phyloP scores from a whole-genome alignment of 2,888 invertebrate genomes.

The Rhagonycha fulva region DNA sequence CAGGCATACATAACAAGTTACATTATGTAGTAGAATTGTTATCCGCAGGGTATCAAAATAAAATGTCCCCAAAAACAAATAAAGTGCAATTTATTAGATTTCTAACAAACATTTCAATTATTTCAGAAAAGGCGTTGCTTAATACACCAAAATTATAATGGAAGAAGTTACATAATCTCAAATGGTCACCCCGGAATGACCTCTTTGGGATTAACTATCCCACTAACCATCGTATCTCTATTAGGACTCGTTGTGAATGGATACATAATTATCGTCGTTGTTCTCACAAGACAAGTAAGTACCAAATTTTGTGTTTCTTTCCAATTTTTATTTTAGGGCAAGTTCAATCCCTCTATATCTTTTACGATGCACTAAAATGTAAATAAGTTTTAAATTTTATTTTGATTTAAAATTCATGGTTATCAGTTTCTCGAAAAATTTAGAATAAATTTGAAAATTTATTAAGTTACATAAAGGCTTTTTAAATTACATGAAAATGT shows the following conservation, averaged over 20 bases:
- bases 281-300: slow-evolving; percentile 72
- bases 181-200: slow-evolving; percentile 62
- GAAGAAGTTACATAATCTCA: slow-evolving; percentile 42
- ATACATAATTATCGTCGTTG: slow-evolving; percentile 73
- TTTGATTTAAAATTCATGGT: too few species aligned
- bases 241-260: slow-evolving; percentile 75
- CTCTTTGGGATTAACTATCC: slow-evolving; percentile 68
- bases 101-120: background rate
- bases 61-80: too few species aligned
- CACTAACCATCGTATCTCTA: slow-evolving; percentile 70
- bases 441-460: too few species aligned
- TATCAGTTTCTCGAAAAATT: too few species aligned
- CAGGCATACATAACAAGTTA: too few species aligned
- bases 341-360: too few species aligned
- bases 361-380: too few species aligned
- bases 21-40: background rate
- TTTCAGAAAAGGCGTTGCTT: background rate
- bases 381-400: too few species aligned
- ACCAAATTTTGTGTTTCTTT: background rate
- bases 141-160: slow-evolving; percentile 1
- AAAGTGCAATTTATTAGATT: background rate
- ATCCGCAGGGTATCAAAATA: background rate
- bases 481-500: too few species aligned
- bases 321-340: background rate
- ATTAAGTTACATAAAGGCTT: too few species aligned